Base-by-base conservation (phyloP, 2,113 vertebrate species). In the Melierax canorus region DNA sequence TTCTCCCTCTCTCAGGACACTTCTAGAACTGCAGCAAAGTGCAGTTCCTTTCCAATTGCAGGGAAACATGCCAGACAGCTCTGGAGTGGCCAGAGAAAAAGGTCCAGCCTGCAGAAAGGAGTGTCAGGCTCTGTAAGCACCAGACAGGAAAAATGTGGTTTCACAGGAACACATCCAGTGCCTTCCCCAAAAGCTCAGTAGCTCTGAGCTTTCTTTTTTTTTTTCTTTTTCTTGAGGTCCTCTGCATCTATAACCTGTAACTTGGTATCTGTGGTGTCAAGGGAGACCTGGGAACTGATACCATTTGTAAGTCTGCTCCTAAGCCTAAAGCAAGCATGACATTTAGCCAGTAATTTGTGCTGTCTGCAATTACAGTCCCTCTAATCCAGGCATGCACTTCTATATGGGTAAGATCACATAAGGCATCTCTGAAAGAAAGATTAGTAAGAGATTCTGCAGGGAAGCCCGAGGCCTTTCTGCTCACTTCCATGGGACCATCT, bases 181-280 rank as follows among this genome's bases (percentile, higher is more conserved):
- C 17, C 26, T 71, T 55, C 22, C 71, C 30, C 30, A 36, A 53
- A 68, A 86, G 30, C 43, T 64, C 15, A 63, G 32, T 30, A 66
- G 32, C 51, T 79, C 59, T 66, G 59, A 73, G 32, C 9, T 6
- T 39, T 20, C 19, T 45, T 20, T 45, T 69, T 2, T 10, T 45
- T 56, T 16, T 48, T n/a, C 13, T 63, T 30, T 59, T 50, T 5
- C 15, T 74, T 74, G 41, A 87, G 16, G 5, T 72, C 20, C 11
- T 74, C 41, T 58, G 32, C 55, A 6, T 50, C 81, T 71, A 12
- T 55, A 67, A 50, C 19, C 29, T 75, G n/a, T 46, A 53, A 32
- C 48, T 55, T 0, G 0, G 15, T 63, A 27, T 46, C n/a, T 74
- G 11, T 20, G 41, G n/a, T 32, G 20, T 36, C 19, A n/a, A 41